phyloP scores from a whole-genome alignment of 37 sponge, comb jelly and placozoan genomes.

The Chondrilla cf. caribensis region DNA sequence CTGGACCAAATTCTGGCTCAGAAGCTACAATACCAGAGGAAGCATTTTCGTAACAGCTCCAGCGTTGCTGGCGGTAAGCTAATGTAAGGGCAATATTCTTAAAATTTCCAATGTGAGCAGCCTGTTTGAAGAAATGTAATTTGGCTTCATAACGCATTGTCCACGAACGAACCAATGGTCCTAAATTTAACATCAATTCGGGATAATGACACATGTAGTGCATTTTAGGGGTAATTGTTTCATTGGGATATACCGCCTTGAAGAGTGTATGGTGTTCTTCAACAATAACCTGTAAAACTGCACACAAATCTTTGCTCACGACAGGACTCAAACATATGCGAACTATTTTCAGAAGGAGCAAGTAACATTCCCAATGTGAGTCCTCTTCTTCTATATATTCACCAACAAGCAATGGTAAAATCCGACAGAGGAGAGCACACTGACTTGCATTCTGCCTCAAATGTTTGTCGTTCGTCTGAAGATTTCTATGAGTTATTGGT shows the following conservation, averaged over 20 bases:
- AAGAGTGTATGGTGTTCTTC: slow-evolving; percentile 27
- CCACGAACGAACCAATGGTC: slow-evolving; percentile 44
- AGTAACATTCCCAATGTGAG: slow-evolving; percentile 21
- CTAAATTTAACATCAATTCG: neutral
- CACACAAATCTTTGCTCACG: neutral
- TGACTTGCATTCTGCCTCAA: slow-evolving; percentile 29
- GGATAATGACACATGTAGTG: slow-evolving; percentile 43
- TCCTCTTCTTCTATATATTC: slow-evolving; percentile 32
- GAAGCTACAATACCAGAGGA: neutral
- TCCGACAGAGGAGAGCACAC: neutral
- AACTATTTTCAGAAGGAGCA: slow-evolving; percentile 23
- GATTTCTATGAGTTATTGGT: neutral
- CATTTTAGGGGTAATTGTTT: slow-evolving; percentile 23
- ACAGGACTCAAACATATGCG: slow-evolving; percentile 23
- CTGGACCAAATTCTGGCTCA: slow-evolving; percentile 17
- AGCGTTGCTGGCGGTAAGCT: slow-evolving; percentile 32
- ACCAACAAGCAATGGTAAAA: slow-evolving; percentile 41
- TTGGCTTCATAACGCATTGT: slow-evolving; percentile 54
- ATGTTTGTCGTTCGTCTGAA: neutral
- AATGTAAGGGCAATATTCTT: slow-evolving; percentile 36
- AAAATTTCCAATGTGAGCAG: slow-evolving; percentile 18
- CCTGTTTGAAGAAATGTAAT: slow-evolving; percentile 29
- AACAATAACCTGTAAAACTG: slow-evolving; percentile 19
- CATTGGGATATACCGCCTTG: neutral
- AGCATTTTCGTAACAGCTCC: slow-evolving; percentile 25